Conservation (phyloP, 2,113 vertebrate species). For the Chionomys nivalis region DNA sequence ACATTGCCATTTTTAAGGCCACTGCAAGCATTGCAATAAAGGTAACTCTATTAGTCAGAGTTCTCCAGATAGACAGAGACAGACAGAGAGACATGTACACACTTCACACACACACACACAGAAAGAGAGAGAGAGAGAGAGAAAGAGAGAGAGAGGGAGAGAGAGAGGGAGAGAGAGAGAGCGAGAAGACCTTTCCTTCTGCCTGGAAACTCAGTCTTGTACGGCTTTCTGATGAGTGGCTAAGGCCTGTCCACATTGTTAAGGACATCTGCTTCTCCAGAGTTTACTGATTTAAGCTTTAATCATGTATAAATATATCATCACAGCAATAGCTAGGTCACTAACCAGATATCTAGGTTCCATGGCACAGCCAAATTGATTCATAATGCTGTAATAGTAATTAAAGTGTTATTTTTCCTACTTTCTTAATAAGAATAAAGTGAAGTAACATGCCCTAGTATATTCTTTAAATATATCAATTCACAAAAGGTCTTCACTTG, state of each 20-base stretch:
- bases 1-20: neutral
- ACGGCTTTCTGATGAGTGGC: neutral
- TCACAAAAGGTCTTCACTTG: slow-evolving; percentile 9
- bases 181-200: neutral
- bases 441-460: neutral
- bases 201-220: neutral
- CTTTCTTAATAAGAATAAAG: slow-evolving; percentile 33
- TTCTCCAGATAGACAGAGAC: neutral
- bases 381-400: neutral
- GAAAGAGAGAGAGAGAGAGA: neutral
- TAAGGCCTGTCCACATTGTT: neutral
- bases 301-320: neutral
- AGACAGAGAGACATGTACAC: neutral
- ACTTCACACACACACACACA: neutral
- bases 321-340: neutral
- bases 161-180: neutral
- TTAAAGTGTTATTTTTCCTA: neutral
- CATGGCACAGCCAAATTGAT: neutral
- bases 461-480: neutral
- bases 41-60: no score
- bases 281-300: neutral
- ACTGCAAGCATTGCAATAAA: neutral
- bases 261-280: neutral
- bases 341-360: neutral
- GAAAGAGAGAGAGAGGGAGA: neutral